A percentile compares a stretch with the other conserved stretches of the same genome.
phyloP scores from a whole-genome alignment of 2,113 vertebrate genomes.

The Leiothrix lutea region DNA sequence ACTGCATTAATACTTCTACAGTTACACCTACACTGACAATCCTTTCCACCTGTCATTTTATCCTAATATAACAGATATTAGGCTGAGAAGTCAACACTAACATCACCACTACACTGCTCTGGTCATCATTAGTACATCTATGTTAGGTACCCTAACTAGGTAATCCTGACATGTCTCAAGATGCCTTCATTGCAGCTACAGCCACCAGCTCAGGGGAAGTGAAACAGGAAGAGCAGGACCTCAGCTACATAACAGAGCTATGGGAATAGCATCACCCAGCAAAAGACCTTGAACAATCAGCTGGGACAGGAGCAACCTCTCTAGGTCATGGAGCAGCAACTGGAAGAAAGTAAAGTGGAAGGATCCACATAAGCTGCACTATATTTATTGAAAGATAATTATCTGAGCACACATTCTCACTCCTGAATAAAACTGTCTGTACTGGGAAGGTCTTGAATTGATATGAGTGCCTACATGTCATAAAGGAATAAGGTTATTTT shows the following conservation, averaged over 20 bases:
- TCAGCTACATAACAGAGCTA: not conserved
- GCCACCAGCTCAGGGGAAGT: not conserved
- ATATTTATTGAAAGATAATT: not conserved
- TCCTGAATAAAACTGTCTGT: not conserved
- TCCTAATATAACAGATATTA: not conserved
- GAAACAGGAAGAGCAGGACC: not conserved
- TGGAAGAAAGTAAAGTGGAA: not conserved
- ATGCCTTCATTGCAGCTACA: not conserved
- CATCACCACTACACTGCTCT: not conserved
- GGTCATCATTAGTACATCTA: not conserved
- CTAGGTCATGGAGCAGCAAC: not conserved
- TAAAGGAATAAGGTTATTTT: not conserved
- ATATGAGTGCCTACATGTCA: not conserved
- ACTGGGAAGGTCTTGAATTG: not conserved
- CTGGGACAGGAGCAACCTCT: not conserved
- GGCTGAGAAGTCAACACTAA: not conserved
- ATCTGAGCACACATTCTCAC: not conserved
- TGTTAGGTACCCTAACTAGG: not conserved
- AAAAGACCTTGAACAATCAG: not conserved
- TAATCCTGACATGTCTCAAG: not conserved
- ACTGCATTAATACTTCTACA: accelerated
- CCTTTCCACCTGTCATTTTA: not conserved
- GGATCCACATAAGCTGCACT: not conserved
- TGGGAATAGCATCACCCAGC: not conserved
- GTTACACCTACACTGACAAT: not conserved